Evolutionary conservation across 2,888 invertebrate genomes (phyloP), one percentile per base, ranked within the genome.

Genomic region (Coleophora flavipennella): DNA sequence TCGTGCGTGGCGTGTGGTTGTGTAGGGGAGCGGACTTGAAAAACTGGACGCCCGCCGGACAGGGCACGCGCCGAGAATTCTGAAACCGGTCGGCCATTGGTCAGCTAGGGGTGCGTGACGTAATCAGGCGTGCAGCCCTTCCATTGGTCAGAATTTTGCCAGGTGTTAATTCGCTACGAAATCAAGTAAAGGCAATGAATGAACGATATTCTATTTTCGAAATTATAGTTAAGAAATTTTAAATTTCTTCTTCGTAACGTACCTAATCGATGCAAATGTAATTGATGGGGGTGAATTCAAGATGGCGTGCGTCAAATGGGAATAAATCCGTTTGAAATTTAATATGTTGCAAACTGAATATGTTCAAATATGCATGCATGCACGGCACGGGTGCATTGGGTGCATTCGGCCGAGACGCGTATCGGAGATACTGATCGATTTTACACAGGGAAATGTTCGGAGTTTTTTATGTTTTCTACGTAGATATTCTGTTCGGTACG

Each of bases 11-110:
- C 55, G 38, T 25, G 41, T 39, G 13, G 20, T 20, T 37, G 8
- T 31, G 36, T 39, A 42, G 46, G 40, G 42, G 41, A 36, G 32
- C 31, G 33, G 38, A 26, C 13, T 39, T 25, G 57, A 43, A 53
- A 50, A 57, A 63, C 63, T 53, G 65, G 67, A 56, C 59, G 6
- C 50, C 46, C 59, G 6, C 50, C 46, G 57, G 68, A 32, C 13
- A 38, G 20, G 20, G 40, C 75, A 74, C 74, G 78, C 59, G 77
- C 56, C 60, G 40, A 38, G 38, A 49, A 55, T 60, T 46, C 46
- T 34, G 37, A 55, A 76, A 81, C 80, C 77, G 80, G 80, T 80
- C 66, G 58, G 59, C 59, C 57, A 81, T 76, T 84, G 84, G 84
- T 73, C 78, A 80, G 63, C 50, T 42, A 51, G 59, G 64, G 62